A percentile compares a stretch with the other conserved stretches of the same genome.
Evolutionary conservation across 2,113 vertebrate species (phyloP).

Genomic region (Lamprologus ornatipinnis): DNA sequence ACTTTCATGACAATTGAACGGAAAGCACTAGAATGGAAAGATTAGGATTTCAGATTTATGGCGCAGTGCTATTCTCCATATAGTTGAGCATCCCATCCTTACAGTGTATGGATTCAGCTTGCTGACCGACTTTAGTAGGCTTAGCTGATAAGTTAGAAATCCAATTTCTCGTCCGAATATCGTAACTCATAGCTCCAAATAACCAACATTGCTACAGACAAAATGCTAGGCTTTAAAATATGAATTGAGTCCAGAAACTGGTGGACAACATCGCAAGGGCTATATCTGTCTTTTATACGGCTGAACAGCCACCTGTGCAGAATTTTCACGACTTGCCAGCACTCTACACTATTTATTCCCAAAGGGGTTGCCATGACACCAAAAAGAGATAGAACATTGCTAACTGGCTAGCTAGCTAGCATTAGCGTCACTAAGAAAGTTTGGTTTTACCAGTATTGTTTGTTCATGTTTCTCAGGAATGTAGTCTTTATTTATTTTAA

Average conservation of each 20-base stretch:
- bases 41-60: background rate
- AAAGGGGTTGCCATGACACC: background rate
- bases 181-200: background rate
- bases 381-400: fast-evolving
- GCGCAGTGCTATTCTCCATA: background rate
- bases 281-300: fast-evolving
- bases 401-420: background rate
- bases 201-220: background rate
- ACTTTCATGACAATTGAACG: background rate
- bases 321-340: background rate
- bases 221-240: background rate
- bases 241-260: background rate
- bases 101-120: background rate
- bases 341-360: background rate
- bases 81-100: background rate
- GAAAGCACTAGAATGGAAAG: background rate
- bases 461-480: background rate
- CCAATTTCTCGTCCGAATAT: background rate
- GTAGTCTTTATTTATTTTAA: background rate
- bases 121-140: background rate
- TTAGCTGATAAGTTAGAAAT: background rate
- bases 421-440: background rate
- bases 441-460: background rate
- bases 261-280: background rate
- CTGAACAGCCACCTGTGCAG: background rate